A percentile compares a stretch with the other conserved stretches of the same genome.
Evolutionary conservation across 2,888 invertebrate genomes (phyloP).

Genomic region (Hermaeophaga mercurialis): DNA sequence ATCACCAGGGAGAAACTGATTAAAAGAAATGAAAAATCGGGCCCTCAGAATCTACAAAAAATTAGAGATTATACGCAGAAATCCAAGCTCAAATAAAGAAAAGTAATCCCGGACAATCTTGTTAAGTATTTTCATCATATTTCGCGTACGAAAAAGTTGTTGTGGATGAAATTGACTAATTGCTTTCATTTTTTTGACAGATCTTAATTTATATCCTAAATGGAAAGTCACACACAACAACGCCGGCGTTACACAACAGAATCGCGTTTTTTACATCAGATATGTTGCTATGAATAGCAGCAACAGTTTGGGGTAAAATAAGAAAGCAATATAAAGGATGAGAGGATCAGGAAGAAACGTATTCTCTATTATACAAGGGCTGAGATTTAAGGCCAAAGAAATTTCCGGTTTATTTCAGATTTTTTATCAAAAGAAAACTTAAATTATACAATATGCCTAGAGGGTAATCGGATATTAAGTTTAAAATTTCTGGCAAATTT

Average conservation of each 20-base stretch:
- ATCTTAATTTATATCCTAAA: constrained; percentile 25
- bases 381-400: not conserved
- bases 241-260: constrained; percentile 4
- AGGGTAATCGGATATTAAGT: too few species aligned
- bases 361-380: not conserved
- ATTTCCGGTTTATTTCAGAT: not conserved
- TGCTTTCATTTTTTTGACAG: constrained; percentile 26
- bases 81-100: constrained; percentile 9
- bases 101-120: constrained; percentile 14
- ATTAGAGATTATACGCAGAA: constrained; percentile 12
- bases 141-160: constrained; percentile 22
- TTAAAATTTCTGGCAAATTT: too few species aligned
- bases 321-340: constrained; percentile 1
- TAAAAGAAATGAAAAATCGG: constrained; percentile 16
- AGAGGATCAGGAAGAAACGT: not conserved
- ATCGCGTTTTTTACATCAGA: constrained; percentile 14
- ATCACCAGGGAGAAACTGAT: constrained; percentile 10
- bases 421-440: not conserved
- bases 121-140: constrained; percentile 26
- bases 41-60: constrained; percentile 9
- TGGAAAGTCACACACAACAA: constrained; percentile 6
- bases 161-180: constrained; percentile 29
- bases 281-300: constrained; percentile 7
- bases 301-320: constrained; percentile 13
- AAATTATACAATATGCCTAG: too few species aligned